A percentile compares a stretch with the other conserved stretches of the same genome.
These are phyloP conservation scores for Lysiphlebus fabarum DNA, from an alignment of 1,140 invertebrate species.

Conservation along the genomic window DNA sequence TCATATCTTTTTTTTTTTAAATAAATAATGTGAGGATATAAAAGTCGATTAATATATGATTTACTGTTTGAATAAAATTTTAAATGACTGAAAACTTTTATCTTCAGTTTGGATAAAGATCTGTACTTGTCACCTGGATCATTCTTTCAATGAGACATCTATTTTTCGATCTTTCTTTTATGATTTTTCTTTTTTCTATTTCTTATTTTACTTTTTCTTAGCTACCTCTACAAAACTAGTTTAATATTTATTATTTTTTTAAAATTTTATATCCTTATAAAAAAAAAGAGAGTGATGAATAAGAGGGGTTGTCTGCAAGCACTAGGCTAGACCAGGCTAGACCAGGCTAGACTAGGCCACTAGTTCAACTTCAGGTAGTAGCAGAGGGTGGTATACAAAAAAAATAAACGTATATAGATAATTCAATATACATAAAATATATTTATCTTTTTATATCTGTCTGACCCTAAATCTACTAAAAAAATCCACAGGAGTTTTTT, in stretches of 20 bases:
- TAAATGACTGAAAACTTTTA: not conserved
- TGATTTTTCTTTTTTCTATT: constrained; percentile 11
- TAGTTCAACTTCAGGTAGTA: constrained; percentile 29
- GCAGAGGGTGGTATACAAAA: constrained; percentile 24
- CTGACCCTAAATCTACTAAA: constrained; percentile 32
- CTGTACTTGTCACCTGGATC: constrained; percentile 33
- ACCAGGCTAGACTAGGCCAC: too few relatives aligned
- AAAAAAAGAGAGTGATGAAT: constrained; percentile 16
- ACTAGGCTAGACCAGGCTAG: too few relatives aligned
- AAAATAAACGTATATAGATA: constrained; percentile 27
- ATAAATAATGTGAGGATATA: too few relatives aligned
- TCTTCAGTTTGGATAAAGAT: constrained; percentile 22
- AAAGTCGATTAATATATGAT: too few relatives aligned
- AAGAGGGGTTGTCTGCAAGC: constrained; percentile 24
- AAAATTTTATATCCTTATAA: not conserved
- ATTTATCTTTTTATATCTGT: constrained; percentile 35
- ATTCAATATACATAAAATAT: constrained; percentile 29
- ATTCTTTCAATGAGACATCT: constrained; percentile 1
- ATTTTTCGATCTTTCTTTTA: constrained; percentile 5
- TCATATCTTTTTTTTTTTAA: too few relatives aligned
- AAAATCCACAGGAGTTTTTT: not conserved
- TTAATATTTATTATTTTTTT: too few relatives aligned
- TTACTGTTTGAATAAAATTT: too few relatives aligned
- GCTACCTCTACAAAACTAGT: too few relatives aligned
- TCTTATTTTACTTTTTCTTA: not conserved